Evolutionary conservation across 2,888 invertebrate genomes (phyloP).

Genomic region (Ophonus ardosiacus): DNA sequence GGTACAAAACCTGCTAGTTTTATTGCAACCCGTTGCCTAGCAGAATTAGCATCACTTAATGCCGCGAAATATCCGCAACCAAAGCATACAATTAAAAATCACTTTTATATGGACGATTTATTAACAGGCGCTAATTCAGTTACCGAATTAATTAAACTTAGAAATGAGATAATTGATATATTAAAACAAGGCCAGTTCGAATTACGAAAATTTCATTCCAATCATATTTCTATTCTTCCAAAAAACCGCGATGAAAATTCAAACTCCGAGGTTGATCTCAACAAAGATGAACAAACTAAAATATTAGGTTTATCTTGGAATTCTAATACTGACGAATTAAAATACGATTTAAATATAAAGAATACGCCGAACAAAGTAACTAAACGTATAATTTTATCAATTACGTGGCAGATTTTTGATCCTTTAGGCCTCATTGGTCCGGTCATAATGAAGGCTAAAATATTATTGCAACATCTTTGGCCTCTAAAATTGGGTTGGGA

Average conservation of each 20-base stretch:
- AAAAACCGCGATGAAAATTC: background rate
- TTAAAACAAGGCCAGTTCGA: constrained; percentile 27
- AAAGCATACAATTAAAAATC: background rate
- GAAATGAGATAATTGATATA: background rate
- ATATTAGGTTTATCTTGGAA: constrained; percentile 61
- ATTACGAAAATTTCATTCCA: constrained; percentile 40
- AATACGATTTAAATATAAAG: background rate
- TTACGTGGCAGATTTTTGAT: constrained; percentile 43
- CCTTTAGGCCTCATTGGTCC: constrained; percentile 51
- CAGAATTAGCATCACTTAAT: background rate
- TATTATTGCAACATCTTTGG: constrained; percentile 67
- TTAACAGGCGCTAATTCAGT: background rate
- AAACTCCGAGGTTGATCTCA: background rate
- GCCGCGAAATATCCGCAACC: background rate
- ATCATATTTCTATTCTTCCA: background rate
- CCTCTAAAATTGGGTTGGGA: constrained; percentile 67
- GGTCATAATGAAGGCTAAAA: constrained; percentile 66
- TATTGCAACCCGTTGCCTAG: background rate
- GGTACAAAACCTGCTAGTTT: background rate
- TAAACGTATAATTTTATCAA: constrained; percentile 67
- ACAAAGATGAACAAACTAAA: constrained; percentile 39
- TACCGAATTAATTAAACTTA: background rate
- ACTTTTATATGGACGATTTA: constrained; percentile 12
- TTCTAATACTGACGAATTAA: constrained; percentile 55
- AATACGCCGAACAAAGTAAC: constrained; percentile 51